Base-by-base conservation (phyloP, 2,113 vertebrate species). In the Saguinus imperator region DNA sequence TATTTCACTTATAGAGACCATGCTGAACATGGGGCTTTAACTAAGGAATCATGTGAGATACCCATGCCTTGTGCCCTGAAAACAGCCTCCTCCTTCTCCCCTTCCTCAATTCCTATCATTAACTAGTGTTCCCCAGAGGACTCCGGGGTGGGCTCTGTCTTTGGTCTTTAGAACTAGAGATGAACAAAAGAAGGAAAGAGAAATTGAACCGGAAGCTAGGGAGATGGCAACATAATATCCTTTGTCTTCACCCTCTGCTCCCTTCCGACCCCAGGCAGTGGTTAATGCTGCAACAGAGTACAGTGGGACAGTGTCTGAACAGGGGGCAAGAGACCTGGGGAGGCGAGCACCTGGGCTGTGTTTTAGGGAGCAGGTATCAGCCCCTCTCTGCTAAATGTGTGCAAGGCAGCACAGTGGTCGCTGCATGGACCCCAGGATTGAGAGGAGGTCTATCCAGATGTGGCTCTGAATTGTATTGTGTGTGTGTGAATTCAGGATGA, bases 41-140 rank as follows among this genome's bases (percentile, higher is more conserved):
- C 75, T 50, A 70, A 48, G 21, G 58, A 12, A n/a, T 79, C 35
- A 37, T 61, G 29, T 85, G 43, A 64, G 37, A 16, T 72, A 16
- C 57, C 45, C 0, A 3, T 6, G 32, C 27, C 23, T n/a, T 29
- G 6, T 3, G 4, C 3, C 14, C 18, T 4, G 18, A 48, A 40
- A 17, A 61, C 45, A 52, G 23, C 20, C 55, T 64, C 21, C 9
- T 75, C 40, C 6, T 5, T 21, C 23, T 48, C 32, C 18, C 37
- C 40, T 68, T 76, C 79, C 43, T 75, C 81, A 58, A 7, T 32
- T 29, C 23, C 43, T 70, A 21, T 72, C 9, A 14, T 9, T 61
- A 43, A 6, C 23, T 84, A 43, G 48, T 14, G 13, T 35, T 14
- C 0, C 3, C 17, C 35, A 64, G 61, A 23, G 8, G 57, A 64